Base-by-base conservation (phyloP, 2,113 vertebrate species). In the Dromaius novaehollandiae region DNA sequence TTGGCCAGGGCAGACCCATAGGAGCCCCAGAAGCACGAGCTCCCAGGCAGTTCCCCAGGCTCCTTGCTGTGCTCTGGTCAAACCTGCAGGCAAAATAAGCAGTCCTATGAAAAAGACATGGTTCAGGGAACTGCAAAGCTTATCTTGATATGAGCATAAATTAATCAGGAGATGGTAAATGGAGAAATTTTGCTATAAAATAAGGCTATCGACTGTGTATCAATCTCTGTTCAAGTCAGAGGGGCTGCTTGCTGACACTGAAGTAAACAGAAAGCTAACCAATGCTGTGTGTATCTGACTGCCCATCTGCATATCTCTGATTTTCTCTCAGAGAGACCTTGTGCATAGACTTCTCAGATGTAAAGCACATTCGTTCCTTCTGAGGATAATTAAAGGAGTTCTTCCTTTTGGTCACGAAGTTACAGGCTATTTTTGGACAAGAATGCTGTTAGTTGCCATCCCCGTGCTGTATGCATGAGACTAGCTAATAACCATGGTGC, bases 341-440 rank as follows among this genome's bases (percentile, higher is more conserved):
- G 34, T 9, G 11, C 48, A 4, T 0, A 36, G 74, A 46, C 64
- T 84, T 75, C 78, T 86, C 32, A 26, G 26, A 32, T 74, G 73
- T 26, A 70, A 90, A 88, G 38, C 74, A 28, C 46, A 11, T 89
- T 80, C 42, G 18, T 83, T 90, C 34, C 83, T 83, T 73, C 60
- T 84, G 42, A 56, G 77, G 76, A 66, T 64, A 75, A 89, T 70
- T 55, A 74, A 22, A 32, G n/a, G 78, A 66, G 30, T 19, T 81
- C 26, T 70, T 84, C 75, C 64, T 68, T 82, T 76, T 44, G 60
- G 40, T 85, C 91, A 71, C 73, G 64, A 86, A 66, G 69, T 77
- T 93, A 70, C 77, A 83, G 81, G 11, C 64, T 90, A 50, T 75
- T 86, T 96, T 91, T 92, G 86, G 73, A 87, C 11, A 50, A 38